Percentiles rank a stretch among this genome's conserved stretches.
Conservation (phyloP, 2,113 vertebrate genomes). For the Brachyhypopomus occidentalis region DNA sequence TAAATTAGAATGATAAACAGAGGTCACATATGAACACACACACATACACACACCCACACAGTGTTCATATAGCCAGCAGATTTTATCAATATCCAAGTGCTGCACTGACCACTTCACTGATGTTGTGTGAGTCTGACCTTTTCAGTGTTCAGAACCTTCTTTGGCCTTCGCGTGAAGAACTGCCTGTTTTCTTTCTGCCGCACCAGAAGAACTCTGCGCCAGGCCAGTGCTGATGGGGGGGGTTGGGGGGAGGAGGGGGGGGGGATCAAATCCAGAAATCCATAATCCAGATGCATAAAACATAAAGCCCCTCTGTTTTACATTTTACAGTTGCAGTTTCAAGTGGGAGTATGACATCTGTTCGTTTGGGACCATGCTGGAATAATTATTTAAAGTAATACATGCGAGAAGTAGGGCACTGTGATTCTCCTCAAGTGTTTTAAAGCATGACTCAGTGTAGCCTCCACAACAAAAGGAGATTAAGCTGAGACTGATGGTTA, state of each 20-base stretch:
- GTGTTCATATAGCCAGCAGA: neutral
- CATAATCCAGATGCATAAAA: neutral
- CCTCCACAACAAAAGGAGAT: no score
- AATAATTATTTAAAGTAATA: constrained; percentile 1
- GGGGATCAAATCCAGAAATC: neutral
- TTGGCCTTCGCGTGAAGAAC: constrained; percentile 27
- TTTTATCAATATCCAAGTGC: constrained; percentile 38
- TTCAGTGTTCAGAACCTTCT: constrained; percentile 35
- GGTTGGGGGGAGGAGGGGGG: neutral
- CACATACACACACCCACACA: constrained; percentile 12
- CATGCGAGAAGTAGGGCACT: neutral
- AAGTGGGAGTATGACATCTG: neutral
- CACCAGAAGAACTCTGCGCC: constrained; percentile 10
- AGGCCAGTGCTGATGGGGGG: neutral
- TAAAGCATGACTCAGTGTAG: no score
- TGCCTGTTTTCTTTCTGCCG: neutral
- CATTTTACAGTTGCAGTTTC: neutral
- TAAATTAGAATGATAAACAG: constrained; percentile 10
- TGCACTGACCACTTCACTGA: constrained; percentile 32
- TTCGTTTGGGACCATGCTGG: neutral
- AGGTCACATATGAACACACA: neutral
- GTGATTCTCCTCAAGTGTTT: no score
- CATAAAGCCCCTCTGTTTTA: no score
- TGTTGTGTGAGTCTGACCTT: constrained; percentile 35
- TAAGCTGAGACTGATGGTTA: no score